phyloP scores from a whole-genome alignment of 2,797 vertebrate species.

The Phrynocephalus guinanensis region DNA sequence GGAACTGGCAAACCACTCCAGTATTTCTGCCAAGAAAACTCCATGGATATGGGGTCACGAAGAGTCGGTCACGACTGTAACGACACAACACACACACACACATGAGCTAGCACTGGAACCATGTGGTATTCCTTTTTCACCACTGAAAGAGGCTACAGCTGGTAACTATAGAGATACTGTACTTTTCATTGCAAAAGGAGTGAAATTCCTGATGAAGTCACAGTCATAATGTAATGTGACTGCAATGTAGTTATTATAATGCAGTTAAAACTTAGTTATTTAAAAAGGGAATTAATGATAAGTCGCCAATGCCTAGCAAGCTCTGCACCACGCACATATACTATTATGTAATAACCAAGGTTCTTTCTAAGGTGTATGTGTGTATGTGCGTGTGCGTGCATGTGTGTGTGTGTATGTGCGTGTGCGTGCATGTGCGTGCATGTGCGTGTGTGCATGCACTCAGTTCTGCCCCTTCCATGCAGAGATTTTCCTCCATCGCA shows the following conservation, averaged over 20 bases:
- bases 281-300: neutral
- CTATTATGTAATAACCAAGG: neutral
- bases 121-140: neutral
- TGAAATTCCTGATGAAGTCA: neutral
- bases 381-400: too few species aligned
- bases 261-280: neutral
- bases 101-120: neutral
- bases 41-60: too few species aligned
- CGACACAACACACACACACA: too few species aligned
- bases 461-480: too few species aligned
- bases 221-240: neutral
- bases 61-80: too few species aligned
- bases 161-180: neutral
- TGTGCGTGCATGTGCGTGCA: too few species aligned
- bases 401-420: too few species aligned
- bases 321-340: neutral
- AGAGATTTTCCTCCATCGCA: too few species aligned
- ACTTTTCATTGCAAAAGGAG: neutral
- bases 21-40: too few species aligned
- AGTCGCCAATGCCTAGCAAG: neutral
- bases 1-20: too few species aligned
- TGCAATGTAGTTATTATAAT: neutral
- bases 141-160: neutral
- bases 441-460: too few species aligned
- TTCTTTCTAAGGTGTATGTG: too few species aligned